phyloP scores from a whole-genome alignment of 2,113 vertebrate species.

The Bungarus multicinctus region DNA sequence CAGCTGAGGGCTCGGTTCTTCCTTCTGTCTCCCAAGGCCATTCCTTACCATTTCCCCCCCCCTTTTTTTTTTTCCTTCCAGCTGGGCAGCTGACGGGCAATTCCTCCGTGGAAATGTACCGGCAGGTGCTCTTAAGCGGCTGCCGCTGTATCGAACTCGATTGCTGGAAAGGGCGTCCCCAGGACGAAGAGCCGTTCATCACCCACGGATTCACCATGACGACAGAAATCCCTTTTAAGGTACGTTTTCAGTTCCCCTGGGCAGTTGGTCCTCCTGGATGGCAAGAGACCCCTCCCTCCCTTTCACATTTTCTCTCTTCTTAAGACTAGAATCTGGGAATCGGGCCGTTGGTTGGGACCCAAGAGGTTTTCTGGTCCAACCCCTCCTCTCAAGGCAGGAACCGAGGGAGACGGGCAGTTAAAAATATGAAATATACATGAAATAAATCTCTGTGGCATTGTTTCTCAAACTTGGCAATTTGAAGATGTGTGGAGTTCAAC shows the following conservation, averaged over 20 bases:
- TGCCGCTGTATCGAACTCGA: constrained; percentile 90
- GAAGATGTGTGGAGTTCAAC: not conserved
- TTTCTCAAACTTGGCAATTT: not conserved
- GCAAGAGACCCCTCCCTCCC: not conserved
- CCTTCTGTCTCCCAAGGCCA: not conserved
- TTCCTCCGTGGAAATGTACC: constrained; percentile 91
- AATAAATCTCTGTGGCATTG: not conserved
- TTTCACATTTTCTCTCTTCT: not conserved
- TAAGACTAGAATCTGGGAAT: not conserved
- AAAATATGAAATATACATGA: not conserved
- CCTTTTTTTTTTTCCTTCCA: constrained; percentile 22
- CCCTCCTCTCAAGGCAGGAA: not conserved
- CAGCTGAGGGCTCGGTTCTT: not conserved
- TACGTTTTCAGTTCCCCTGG: constrained; percentile 21
- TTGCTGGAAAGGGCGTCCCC: constrained; percentile 86
- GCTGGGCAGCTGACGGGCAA: constrained; percentile 86
- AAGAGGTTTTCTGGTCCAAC: not conserved
- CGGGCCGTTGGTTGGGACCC: not conserved
- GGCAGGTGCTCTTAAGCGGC: constrained; percentile 85
- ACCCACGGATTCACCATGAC: constrained; percentile 95
- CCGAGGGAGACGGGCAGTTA: not conserved
- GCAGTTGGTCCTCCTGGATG: not conserved
- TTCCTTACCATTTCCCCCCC: not conserved
- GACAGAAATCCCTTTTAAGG: constrained; percentile 87
- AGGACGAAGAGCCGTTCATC: constrained; percentile 88